Percentiles rank a stretch among this genome's conserved stretches.
phyloP scores from a whole-genome alignment of 2,113 vertebrate species.

The Guaruba guarouba region DNA sequence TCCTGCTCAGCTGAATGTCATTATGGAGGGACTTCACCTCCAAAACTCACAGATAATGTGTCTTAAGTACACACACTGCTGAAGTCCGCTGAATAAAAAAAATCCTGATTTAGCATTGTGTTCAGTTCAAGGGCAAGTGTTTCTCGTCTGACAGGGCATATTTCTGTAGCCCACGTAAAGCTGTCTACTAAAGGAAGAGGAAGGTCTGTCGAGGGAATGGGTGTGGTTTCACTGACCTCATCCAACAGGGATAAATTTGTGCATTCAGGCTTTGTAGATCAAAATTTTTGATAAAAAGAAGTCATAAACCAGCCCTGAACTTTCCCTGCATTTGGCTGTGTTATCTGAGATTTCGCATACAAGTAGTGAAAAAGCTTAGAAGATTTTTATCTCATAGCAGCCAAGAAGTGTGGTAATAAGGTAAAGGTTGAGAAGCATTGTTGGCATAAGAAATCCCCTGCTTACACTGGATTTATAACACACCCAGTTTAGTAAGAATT shows the following conservation, averaged over 20 bases:
- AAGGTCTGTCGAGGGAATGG: slow-evolving; percentile 28
- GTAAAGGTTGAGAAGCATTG: slow-evolving; percentile 69
- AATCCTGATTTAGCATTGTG: not conserved
- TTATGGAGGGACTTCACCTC: slow-evolving; percentile 67
- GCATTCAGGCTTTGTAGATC: slow-evolving; percentile 16
- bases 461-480: slow-evolving; percentile 64
- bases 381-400: slow-evolving; percentile 47
- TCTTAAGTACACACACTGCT: not conserved
- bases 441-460: slow-evolving; percentile 65
- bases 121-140: not conserved
- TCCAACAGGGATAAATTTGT: slow-evolving; percentile 23
- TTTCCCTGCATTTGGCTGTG: slow-evolving; percentile 30
- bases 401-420: slow-evolving; percentile 74
- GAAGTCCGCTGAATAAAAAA: not conserved
- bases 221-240: slow-evolving; percentile 56
- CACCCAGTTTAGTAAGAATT: slow-evolving; percentile 66
- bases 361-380: slow-evolving; percentile 44
- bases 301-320: slow-evolving; percentile 49
- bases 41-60: slow-evolving; percentile 56
- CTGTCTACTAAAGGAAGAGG: not conserved
- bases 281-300: slow-evolving; percentile 37
- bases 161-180: slow-evolving; percentile 19
- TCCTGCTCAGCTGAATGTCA: slow-evolving; percentile 79
- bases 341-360: slow-evolving; percentile 52
- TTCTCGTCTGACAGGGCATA: not conserved